phyloP scores from a whole-genome alignment of 2,888 invertebrate species.

The Epicampocera succincta region DNA sequence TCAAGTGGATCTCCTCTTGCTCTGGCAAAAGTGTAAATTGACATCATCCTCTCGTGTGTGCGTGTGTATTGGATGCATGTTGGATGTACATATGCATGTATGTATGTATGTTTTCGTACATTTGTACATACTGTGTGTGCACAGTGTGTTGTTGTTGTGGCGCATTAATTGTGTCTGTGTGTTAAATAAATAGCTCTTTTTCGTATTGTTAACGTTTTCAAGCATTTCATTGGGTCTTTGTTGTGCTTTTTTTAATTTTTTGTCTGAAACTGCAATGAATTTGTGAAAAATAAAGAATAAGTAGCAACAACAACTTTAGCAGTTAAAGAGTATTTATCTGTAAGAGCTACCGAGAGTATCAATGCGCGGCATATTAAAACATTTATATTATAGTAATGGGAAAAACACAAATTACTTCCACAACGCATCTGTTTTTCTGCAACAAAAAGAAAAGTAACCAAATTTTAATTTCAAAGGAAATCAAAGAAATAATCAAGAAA shows the following conservation, averaged over 20 bases:
- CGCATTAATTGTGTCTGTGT: conserved; percentile 54
- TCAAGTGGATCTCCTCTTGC: conserved; percentile 57
- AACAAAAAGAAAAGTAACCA: conserved; percentile 35
- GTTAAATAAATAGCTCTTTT: conserved; percentile 68
- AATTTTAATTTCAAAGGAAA: conserved; percentile 30
- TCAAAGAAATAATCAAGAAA: conserved; percentile 17
- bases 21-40: conserved; percentile 58
- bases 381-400: conserved; percentile 18
- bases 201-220: conserved; percentile 60
- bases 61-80: conserved; percentile 39
- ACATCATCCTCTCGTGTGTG: conserved; percentile 63
- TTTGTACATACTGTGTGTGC: neutral
- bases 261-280: conserved; percentile 68
- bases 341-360: conserved; percentile 70
- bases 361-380: conserved; percentile 62
- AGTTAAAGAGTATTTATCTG: conserved; percentile 70
- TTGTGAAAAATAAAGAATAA: conserved; percentile 70
- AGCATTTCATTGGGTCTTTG: conserved; percentile 68
- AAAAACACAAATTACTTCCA: conserved; percentile 53
- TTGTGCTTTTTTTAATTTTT: conserved; percentile 60
- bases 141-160: conserved; percentile 3
- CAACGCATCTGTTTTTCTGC: conserved; percentile 41
- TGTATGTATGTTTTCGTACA: no score
- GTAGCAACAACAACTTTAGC: conserved; percentile 70
- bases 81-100: conserved; percentile 1